These are phyloP conservation scores for Willisornis vidua DNA, from an alignment of 2,113 vertebrate species.

Conservation along the genomic window DNA sequence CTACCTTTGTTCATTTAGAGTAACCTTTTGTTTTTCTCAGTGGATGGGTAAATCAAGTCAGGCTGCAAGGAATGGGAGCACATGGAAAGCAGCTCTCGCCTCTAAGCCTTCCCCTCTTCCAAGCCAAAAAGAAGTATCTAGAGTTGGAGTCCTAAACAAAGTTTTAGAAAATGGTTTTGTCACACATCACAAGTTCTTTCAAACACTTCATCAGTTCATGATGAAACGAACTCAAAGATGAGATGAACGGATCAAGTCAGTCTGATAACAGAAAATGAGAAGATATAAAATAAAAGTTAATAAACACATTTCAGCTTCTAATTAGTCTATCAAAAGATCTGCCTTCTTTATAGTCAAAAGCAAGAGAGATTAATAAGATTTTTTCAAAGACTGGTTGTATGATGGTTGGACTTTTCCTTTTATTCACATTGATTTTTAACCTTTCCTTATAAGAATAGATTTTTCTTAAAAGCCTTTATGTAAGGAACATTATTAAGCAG, in stretches of 20 bases:
- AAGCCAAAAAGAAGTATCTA: background rate
- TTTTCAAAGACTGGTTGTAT: conserved; percentile 6
- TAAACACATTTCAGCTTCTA: conserved; percentile 55
- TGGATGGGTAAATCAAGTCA: background rate
- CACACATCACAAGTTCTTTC: background rate
- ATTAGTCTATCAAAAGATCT: conserved; percentile 59
- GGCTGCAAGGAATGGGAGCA: background rate
- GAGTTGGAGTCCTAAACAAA: background rate
- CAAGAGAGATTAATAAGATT: conserved; percentile 36
- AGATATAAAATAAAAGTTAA: conserved; percentile 4
- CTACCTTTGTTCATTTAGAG: background rate
- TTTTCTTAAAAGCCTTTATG: background rate
- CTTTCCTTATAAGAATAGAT: background rate
- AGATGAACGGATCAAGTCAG: background rate
- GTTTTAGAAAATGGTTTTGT: conserved; percentile 4
- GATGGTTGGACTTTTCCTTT: conserved; percentile 17
- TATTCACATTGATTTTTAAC: conserved; percentile 41
- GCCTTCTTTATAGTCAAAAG: background rate
- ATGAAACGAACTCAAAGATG: conserved; percentile 46
- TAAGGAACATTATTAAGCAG: conserved; percentile 24
- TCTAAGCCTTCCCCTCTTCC: background rate
- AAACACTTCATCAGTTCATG: background rate
- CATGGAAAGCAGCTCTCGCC: background rate
- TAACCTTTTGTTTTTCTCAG: background rate
- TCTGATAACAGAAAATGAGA: conserved; percentile 13